Evolutionary conservation across 2,113 vertebrate species (phyloP).

Genomic region (Oryzias celebensis): DNA sequence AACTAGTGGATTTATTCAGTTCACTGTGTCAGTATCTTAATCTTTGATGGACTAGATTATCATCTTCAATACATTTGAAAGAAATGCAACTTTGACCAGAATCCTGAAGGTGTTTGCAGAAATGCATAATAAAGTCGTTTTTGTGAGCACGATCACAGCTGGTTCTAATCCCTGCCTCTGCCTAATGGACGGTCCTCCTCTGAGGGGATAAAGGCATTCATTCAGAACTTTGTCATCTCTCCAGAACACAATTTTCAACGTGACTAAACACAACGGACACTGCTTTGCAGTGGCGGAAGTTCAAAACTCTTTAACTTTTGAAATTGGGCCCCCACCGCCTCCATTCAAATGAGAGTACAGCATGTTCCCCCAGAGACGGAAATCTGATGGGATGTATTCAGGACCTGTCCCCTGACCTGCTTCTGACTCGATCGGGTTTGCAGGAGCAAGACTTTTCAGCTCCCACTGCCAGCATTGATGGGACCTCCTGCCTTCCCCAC

Average conservation of each 20-base stretch:
- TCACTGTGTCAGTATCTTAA: no score
- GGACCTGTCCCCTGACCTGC: slow-evolving; percentile 18
- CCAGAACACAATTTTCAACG: background rate
- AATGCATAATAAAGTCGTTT: background rate
- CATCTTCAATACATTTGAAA: background rate
- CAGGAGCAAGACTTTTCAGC: slow-evolving; percentile 10
- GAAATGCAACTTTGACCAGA: background rate
- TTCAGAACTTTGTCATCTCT: background rate
- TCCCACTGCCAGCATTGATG: slow-evolving; percentile 1
- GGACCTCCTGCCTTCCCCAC: slow-evolving; percentile 8
- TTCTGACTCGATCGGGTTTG: slow-evolving; percentile 28
- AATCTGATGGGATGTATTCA: slow-evolving; percentile 1
- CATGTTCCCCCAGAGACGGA: background rate
- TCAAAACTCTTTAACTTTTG: slow-evolving; percentile 3
- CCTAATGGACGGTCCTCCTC: slow-evolving; percentile 27
- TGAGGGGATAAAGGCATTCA: slow-evolving; percentile 12
- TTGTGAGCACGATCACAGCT: background rate
- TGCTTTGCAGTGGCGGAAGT: background rate
- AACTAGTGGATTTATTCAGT: no score
- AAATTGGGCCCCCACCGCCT: background rate
- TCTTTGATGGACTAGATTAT: no score
- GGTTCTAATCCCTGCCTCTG: slow-evolving; percentile 1
- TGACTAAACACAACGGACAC: slow-evolving; percentile 6
- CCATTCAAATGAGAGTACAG: no score
- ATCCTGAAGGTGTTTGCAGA: background rate